Evolutionary conservation across 2,113 vertebrate species (phyloP).

Genomic region (Amblyornis subalaris): DNA sequence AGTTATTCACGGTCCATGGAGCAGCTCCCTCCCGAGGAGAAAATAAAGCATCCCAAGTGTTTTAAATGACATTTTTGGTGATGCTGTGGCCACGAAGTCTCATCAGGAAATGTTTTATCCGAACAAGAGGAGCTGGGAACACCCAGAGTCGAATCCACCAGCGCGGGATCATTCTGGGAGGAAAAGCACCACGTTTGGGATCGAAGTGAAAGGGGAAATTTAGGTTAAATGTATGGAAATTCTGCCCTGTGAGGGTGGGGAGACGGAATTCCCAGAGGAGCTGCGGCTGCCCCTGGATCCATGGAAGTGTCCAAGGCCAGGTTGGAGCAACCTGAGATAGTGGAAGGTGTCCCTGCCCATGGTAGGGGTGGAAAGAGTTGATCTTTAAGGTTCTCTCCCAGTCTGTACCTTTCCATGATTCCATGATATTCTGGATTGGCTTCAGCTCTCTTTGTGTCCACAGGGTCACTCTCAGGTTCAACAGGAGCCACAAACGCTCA

Average conservation of each 20-base stretch:
- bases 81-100: neutral
- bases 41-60: neutral
- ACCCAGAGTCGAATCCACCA: neutral
- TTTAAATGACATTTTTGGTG: neutral
- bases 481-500: neutral
- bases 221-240: neutral
- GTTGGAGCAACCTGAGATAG: neutral
- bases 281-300: neutral
- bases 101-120: neutral
- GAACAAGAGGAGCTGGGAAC: fast-evolving
- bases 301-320: neutral
- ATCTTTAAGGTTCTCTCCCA: neutral
- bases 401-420: too few species aligned
- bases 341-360: neutral
- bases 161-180: neutral
- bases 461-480: neutral
- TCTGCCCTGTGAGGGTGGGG: neutral
- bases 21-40: neutral
- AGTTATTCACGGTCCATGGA: neutral
- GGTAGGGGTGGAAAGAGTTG: neutral
- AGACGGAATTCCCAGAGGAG: neutral
- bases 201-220: neutral
- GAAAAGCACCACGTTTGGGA: fast-evolving
- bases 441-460: neutral
- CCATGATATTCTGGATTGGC: neutral